Base-by-base conservation (phyloP, 2,797 vertebrate species). In the Poeciliopsis gracilis region DNA sequence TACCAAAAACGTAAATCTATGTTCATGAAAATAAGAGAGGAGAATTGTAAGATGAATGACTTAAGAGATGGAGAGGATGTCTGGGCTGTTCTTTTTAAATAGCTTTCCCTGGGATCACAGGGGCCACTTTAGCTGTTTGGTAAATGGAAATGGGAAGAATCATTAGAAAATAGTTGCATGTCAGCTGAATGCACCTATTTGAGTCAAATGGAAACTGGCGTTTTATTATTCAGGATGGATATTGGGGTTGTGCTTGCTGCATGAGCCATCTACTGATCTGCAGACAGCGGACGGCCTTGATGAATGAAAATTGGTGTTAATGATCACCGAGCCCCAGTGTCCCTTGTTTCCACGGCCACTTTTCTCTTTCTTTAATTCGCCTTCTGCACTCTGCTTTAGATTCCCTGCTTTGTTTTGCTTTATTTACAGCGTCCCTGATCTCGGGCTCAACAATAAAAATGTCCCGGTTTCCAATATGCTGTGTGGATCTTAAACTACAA, bases 11-110 rank as follows among this genome's bases (percentile, higher is more conserved):
- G 66, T 66, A 72, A 84, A 77, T 2, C 9, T 72, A 23, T 59
- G 74, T 72, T 78, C 71, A 53, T 79, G 53, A 72, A 69, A 45
- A 79, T 73, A 16, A 46, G 45, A 67, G 4, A 30, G 23, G 57
- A 38, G 16, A 76, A 28, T 45, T 73, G 72, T 75, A 30, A 81
- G 79, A 80, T 30, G 38, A 71, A 82, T 36, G 76, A 47, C 55
- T 71, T 77, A 7, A 69, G 46, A 77, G 67, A 73, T 0, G 0
- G 67, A 25, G 71, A 25, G 59, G 12, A 63, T 55, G 45, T 77
- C 70, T 36, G 59, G 75, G 82, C 76, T 74, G 25, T 81, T 81
- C 57, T 71, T 63, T 69, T 87, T 85, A 87, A 84, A 87, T 63
- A 41, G 28, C 41, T 38, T 79, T 66, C 76, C 47, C 72, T 4